Percentiles rank a stretch among this genome's conserved stretches.
phyloP scores from a whole-genome alignment of 2,888 invertebrate species.

The Orchesellides sinensis region DNA sequence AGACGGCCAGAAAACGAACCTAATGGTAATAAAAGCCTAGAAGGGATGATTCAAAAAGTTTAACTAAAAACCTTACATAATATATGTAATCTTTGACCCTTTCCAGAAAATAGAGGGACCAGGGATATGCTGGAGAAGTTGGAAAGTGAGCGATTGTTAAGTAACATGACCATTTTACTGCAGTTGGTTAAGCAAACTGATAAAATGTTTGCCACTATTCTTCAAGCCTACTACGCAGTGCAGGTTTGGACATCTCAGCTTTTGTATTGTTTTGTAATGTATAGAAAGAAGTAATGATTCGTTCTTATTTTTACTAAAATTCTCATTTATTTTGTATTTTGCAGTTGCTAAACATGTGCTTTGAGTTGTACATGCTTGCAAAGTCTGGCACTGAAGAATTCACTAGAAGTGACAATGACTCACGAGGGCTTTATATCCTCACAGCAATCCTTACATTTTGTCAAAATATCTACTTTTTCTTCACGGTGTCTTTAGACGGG shows the following conservation, averaged over 20 bases:
- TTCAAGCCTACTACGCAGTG: slow-evolving; percentile 72
- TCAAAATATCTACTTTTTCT: slow-evolving; percentile 73
- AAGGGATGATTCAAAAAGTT: not conserved
- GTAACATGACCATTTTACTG: slow-evolving; percentile 58
- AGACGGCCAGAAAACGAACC: slow-evolving; percentile 10
- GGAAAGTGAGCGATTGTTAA: slow-evolving; percentile 58
- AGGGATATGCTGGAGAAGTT: slow-evolving; percentile 20
- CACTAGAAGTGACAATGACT: not conserved
- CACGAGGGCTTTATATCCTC: slow-evolving; percentile 49
- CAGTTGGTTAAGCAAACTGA: slow-evolving; percentile 67
- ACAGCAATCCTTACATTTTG: slow-evolving; percentile 61
- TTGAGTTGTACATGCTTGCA: slow-evolving; percentile 73
- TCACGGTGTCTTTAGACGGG: slow-evolving; percentile 71
- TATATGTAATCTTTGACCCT: too few species aligned
- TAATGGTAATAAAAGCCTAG: not conserved
- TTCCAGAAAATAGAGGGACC: not conserved
- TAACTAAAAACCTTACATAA: too few species aligned
- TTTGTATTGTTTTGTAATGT: not conserved
- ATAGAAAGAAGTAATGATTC: too few species aligned
- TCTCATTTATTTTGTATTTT: not conserved
- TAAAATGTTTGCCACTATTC: slow-evolving; percentile 66
- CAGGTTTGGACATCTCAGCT: slow-evolving; percentile 59
- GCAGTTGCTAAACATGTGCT: slow-evolving; percentile 73
- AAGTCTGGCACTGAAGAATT: slow-evolving; percentile 54
- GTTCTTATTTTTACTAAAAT: too few species aligned